These are phyloP conservation scores for Margarornis squamiger DNA, from an alignment of 2,797 vertebrate species.

Conservation along the genomic window DNA sequence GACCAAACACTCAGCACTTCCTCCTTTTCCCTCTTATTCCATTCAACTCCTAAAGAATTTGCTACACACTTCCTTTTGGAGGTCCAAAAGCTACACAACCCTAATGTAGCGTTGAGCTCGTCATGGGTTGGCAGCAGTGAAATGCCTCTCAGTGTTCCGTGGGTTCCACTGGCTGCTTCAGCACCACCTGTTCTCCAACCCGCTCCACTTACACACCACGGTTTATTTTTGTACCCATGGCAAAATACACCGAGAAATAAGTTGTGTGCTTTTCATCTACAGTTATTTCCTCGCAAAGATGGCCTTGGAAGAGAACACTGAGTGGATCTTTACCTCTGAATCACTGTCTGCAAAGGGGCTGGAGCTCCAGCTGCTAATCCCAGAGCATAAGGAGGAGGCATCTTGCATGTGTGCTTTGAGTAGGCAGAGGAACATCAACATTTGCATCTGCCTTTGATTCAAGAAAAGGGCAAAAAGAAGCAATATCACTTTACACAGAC, in stretches of 20 bases:
- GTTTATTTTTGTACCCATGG: constrained; percentile 62
- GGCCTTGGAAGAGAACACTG: constrained; percentile 1
- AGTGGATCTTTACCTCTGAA: constrained; percentile 23
- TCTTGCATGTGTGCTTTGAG: neutral
- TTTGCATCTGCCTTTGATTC: constrained; percentile 26
- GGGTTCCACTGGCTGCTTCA: neutral
- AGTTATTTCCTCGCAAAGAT: constrained; percentile 31
- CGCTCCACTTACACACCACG: neutral
- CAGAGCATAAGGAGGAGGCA: neutral
- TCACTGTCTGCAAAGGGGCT: neutral
- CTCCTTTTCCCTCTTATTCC: neutral
- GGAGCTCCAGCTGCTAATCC: neutral
- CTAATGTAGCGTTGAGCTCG: neutral
- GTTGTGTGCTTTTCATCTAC: neutral
- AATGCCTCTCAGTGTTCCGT: neutral
- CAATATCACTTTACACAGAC: neutral
- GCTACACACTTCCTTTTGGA: constrained; percentile 43
- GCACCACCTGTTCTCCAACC: constrained; percentile 60
- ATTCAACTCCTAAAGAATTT: neutral
- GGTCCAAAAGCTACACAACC: constrained; percentile 40
- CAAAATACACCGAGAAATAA: constrained; percentile 61
- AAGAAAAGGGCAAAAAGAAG: neutral
- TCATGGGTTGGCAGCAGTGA: neutral
- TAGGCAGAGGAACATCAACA: neutral
- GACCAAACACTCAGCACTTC: constrained; percentile 20